Conservation (phyloP, 2,797 vertebrate species). For the Sternotherus odoratus region DNA sequence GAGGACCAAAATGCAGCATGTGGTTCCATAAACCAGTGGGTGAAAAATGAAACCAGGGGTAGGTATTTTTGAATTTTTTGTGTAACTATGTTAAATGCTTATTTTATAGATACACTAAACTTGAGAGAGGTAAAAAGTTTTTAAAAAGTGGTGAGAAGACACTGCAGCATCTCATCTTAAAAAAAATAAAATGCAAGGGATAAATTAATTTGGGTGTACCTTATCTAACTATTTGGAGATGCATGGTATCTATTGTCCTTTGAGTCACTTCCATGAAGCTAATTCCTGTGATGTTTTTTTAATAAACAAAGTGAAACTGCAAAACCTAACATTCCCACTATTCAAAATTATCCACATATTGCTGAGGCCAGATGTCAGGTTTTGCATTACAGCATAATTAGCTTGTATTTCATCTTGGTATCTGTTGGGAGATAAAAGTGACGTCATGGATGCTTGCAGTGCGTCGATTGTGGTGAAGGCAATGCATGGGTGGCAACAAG, state of each 20-base stretch:
- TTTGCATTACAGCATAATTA: neutral
- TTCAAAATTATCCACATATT: neutral
- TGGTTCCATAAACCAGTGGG: slow-evolving; percentile 91
- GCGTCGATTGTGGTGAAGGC: neutral
- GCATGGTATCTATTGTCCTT: neutral
- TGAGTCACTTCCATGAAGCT: neutral
- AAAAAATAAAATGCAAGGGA: neutral
- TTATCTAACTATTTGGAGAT: neutral
- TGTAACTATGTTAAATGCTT: neutral
- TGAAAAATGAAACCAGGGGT: slow-evolving; percentile 93
- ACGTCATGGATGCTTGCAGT: neutral
- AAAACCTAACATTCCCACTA: neutral
- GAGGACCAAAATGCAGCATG: slow-evolving; percentile 83
- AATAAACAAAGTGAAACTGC: neutral
- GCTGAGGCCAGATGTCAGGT: neutral
- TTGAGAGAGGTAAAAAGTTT: neutral
- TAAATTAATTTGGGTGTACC: neutral
- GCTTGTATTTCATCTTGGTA: neutral
- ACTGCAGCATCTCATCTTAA: neutral
- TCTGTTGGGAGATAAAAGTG: neutral
- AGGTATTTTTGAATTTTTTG: slow-evolving; percentile 45
- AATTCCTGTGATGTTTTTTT: neutral
- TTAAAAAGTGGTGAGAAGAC: neutral
- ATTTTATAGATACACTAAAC: fast-evolving
- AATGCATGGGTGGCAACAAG: neutral